Evolutionary conservation across 92 coral and sea anemone genomes (phyloP), one percentile per base, ranked within the genome.

Genomic region (Actinernus sp.): DNA sequence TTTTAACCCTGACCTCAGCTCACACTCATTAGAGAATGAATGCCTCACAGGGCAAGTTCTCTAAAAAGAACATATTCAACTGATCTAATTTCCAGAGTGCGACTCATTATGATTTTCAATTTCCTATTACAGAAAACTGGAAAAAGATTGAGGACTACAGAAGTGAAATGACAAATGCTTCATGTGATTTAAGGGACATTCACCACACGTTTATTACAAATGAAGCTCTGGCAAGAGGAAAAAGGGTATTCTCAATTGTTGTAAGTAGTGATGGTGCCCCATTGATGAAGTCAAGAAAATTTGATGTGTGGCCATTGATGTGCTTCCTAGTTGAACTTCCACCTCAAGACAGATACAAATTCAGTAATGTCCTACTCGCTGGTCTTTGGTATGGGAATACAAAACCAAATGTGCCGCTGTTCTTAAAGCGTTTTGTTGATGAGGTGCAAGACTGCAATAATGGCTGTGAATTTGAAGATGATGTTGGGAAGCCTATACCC

Each of bases 201-300:
- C n/a, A 66, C 32, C 36, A 75, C 16, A 75, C 8, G 14, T 75
- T 62, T 33, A 23, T 34, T 26, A 14, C 19, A 46, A 18, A 29
- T 55, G 0, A 1, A 28, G 0, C 54, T 43, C 9, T 18, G 14
- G 62, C 25, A 27, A 31, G 30, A 59, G 55, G n/a, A 12, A 57
- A 13, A 29, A 72, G 47, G 24, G 3, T 72, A 1, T 73, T 61
- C 22, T 73, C 80, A 20, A 31, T 68, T 12, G 85, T 78, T 0
- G 57, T 69, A 1, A 79, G 86, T 16, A 26, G 86, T 51, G 86
- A 79, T 79, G 86, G 79, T n/a, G 85, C 85, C 13, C 71, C 85
- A 37, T 8, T 78, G 37, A 18, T 78, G 0, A 78, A 68, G 34
- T 79, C 86, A 0, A 79, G 65, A 30, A 61, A 46, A 43, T 53